These are phyloP conservation scores for Dasysyrphus tricinctus DNA, from an alignment of 2,888 invertebrate species.

Conservation along the genomic window DNA sequence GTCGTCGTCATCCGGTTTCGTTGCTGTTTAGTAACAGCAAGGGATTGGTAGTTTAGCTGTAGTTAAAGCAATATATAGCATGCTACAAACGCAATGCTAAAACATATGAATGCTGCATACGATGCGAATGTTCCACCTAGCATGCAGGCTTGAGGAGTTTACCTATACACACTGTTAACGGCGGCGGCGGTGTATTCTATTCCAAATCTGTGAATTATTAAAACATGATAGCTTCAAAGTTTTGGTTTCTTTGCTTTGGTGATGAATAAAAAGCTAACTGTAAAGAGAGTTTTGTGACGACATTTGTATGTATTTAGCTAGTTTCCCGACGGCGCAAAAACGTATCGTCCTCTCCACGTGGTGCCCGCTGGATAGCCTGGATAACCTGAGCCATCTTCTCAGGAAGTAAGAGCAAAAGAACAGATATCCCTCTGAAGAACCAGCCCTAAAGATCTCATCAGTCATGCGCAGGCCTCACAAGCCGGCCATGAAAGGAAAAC, in stretches of 20 bases:
- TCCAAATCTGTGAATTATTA: no score
- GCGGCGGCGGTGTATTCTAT: not conserved
- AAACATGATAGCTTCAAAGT: constrained; percentile 46
- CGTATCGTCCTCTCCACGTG: no score
- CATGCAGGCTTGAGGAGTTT: not conserved
- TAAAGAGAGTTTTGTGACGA: not conserved
- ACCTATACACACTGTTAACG: no score
- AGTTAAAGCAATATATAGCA: not conserved
- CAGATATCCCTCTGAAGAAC: no score
- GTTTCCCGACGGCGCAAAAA: no score
- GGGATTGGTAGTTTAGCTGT: not conserved
- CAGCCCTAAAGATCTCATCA: no score
- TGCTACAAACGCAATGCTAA: not conserved
- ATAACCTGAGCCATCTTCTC: no score
- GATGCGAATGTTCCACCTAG: not conserved
- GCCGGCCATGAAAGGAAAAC: no score
- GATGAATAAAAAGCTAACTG: not conserved
- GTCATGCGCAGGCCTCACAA: no score
- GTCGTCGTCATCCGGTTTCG: not conserved
- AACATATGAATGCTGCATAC: not conserved
- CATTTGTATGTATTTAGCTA: no score
- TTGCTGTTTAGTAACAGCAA: constrained; percentile 13
- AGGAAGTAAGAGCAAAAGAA: no score
- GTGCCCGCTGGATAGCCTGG: no score
- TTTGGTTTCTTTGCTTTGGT: not conserved